Evolutionary conservation across 2,113 vertebrate species (phyloP).

Genomic region (Microtus richardsoni): DNA sequence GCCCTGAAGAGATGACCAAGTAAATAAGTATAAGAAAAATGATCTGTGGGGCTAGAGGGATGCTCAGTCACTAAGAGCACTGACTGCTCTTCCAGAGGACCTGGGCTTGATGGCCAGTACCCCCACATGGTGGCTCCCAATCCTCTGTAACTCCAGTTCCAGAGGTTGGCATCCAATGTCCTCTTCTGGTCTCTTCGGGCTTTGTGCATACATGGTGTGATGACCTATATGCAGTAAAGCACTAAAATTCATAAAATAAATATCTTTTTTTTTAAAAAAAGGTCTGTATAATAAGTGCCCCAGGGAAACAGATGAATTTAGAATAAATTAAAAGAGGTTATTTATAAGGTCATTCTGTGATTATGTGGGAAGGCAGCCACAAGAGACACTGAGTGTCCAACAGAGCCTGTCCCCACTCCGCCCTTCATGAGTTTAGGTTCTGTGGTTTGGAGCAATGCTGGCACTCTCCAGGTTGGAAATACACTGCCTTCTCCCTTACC

Average conservation of each 20-base stretch:
- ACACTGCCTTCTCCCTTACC: background rate
- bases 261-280: background rate
- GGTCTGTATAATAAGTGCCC: background rate
- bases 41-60: background rate
- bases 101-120: too few species aligned
- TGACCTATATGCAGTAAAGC: too few species aligned
- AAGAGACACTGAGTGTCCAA: background rate
- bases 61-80: background rate
- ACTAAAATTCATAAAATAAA: background rate
- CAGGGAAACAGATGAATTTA: background rate
- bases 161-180: background rate
- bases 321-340: background rate
- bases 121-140: background rate
- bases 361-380: background rate
- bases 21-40: background rate
- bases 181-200: background rate
- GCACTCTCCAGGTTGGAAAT: background rate
- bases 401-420: background rate
- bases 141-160: background rate
- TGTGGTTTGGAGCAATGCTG: background rate
- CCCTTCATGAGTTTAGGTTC: background rate
- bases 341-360: background rate
- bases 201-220: background rate
- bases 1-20: background rate
- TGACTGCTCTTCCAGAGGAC: background rate